Conservation (phyloP, 2,797 vertebrate species). For the Arrhamphus sclerolepis region DNA sequence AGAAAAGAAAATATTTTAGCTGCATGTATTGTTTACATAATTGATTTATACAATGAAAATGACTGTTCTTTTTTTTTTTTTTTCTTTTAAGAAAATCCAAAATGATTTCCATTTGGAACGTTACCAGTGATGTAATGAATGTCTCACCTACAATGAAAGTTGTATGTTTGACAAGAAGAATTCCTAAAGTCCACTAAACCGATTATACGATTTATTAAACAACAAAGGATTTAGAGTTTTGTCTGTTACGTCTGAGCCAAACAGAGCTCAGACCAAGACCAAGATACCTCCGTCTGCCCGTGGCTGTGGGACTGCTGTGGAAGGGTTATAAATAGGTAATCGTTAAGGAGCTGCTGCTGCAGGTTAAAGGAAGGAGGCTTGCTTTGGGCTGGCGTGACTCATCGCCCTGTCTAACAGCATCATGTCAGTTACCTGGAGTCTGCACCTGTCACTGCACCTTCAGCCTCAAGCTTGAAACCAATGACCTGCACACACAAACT, state of each 20-base stretch:
- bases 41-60: constrained; percentile 30
- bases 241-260: constrained; percentile 34
- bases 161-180: constrained; percentile 44
- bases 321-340: constrained; percentile 75
- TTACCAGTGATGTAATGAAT: constrained; percentile 36
- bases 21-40: constrained; percentile 37
- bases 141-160: too few relatives aligned
- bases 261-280: constrained; percentile 35
- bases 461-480: constrained; percentile 20
- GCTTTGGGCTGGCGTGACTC: constrained; percentile 62
- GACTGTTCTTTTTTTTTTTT: constrained; percentile 3
- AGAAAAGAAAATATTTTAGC: constrained; percentile 30
- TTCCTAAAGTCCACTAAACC: constrained; percentile 44
- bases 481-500: constrained; percentile 17
- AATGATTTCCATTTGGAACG: constrained; percentile 29
- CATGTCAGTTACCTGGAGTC: constrained; percentile 71
- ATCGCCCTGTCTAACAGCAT: constrained; percentile 68
- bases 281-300: constrained; percentile 40
- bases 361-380: constrained; percentile 61
- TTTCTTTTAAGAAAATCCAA: not conserved
- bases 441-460: constrained; percentile 60
- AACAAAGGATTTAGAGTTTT: constrained; percentile 25
- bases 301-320: constrained; percentile 41
- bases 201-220: constrained; percentile 45
- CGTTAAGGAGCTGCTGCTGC: constrained; percentile 55